Conservation (phyloP, 2,888 invertebrate genomes). For the Sicus ferrugineus region DNA sequence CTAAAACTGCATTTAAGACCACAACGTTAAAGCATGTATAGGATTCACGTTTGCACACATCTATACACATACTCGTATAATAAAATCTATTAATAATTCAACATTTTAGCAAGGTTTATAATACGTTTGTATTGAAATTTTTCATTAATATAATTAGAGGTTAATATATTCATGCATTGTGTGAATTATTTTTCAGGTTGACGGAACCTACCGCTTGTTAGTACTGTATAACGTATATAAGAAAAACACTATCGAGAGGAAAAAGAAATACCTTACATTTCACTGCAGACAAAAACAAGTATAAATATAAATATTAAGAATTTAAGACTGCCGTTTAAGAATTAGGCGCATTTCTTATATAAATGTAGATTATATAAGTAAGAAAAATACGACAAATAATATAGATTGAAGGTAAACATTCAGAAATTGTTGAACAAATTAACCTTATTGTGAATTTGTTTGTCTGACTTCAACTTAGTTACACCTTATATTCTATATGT, state of each 20-base stretch:
- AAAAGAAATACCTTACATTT: slow-evolving; percentile 8
- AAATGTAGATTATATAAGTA: neutral
- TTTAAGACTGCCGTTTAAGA: slow-evolving; percentile 28
- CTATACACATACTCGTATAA: neutral
- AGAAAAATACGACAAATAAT: slow-evolving; percentile 34
- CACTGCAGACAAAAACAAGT: neutral
- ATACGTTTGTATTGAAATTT: neutral
- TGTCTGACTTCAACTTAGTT: too few species aligned
- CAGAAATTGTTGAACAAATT: too few species aligned
- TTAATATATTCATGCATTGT: slow-evolving; percentile 20
- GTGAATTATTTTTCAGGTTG: slow-evolving; percentile 53
- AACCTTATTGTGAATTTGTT: too few species aligned
- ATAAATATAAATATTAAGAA: slow-evolving; percentile 1
- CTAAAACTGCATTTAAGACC: neutral
- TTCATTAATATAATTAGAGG: neutral
- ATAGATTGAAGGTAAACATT: neutral
- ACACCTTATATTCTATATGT: too few species aligned
- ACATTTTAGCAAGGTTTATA: too few species aligned
- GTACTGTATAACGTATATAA: slow-evolving; percentile 36
- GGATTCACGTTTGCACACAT: neutral
- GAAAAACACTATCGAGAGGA: neutral
- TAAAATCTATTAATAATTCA: too few species aligned
- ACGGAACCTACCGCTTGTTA: slow-evolving; percentile 62
- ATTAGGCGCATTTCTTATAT: slow-evolving; percentile 25
- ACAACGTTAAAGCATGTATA: neutral